A percentile compares a stretch with the other conserved stretches of the same genome.
Conservation (phyloP, 2,888 invertebrate genomes). For the Clistopyga incitator region DNA sequence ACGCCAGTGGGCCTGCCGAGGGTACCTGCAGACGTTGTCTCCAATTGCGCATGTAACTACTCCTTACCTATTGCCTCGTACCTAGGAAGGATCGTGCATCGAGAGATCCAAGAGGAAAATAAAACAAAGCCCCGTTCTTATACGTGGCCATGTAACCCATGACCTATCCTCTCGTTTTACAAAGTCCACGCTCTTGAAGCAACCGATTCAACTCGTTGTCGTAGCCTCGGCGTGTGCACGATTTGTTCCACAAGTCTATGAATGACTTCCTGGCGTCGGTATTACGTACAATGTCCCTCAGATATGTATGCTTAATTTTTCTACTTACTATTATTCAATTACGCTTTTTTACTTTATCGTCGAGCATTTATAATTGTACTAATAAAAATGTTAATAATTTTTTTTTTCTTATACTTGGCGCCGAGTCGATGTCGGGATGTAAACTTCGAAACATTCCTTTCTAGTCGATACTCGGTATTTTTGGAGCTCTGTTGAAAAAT, state of each 20-base stretch:
- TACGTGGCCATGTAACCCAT: conserved; percentile 55
- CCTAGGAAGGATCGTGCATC: conserved; percentile 62
- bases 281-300: conserved; percentile 36
- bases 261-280: conserved; percentile 44
- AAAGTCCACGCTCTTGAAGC: conserved; percentile 52
- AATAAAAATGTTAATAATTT: too few relatives aligned
- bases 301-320: conserved; percentile 2
- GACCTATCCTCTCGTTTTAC: conserved; percentile 66
- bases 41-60: conserved; percentile 64
- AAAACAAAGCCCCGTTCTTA: conserved; percentile 26
- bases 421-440: too few relatives aligned
- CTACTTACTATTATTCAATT: not conserved
- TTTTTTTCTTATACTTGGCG: too few relatives aligned
- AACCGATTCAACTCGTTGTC: conserved; percentile 46
- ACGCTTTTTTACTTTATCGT: not conserved
- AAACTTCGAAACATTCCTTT: too few relatives aligned
- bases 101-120: conserved; percentile 37
- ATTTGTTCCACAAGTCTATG: conserved; percentile 60
- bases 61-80: conserved; percentile 50
- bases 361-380: too few relatives aligned
- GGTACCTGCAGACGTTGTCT: conserved; percentile 57
- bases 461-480: too few relatives aligned
- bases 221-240: conserved; percentile 58
- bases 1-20: conserved; percentile 51
- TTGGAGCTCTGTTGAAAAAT: too few relatives aligned